These are phyloP conservation scores for Poecilia velifera DNA, from an alignment of 2,797 vertebrate species.

Conservation along the genomic window DNA sequence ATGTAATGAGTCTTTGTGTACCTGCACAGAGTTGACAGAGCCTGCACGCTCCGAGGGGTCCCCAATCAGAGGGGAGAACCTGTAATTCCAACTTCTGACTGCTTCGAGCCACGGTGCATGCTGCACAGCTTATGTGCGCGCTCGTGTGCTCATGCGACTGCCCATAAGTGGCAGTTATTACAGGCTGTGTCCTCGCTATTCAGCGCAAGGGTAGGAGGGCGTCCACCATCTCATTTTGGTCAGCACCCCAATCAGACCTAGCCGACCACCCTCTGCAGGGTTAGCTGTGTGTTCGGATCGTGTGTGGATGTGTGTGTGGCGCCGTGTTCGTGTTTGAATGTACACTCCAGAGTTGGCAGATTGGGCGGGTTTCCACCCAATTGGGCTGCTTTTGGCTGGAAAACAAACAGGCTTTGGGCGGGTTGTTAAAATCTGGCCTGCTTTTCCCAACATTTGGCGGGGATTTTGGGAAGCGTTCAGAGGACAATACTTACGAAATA, in stretches of 20 bases:
- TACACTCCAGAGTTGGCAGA: not conserved
- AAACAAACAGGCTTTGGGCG: no score
- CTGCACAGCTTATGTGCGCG: constrained; percentile 16
- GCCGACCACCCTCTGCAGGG: constrained; percentile 43
- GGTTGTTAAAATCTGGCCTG: no score
- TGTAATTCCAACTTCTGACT: constrained; percentile 61
- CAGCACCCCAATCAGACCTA: constrained; percentile 69
- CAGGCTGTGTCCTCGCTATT: constrained; percentile 43
- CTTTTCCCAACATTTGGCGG: no score
- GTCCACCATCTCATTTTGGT: constrained; percentile 61
- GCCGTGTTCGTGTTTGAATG: constrained; percentile 3
- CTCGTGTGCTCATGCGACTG: constrained; percentile 28
- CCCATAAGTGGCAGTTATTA: constrained; percentile 54
- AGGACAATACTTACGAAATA: no score
- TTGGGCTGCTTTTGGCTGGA: no score
- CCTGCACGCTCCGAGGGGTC: constrained; percentile 34
- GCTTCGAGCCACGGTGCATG: constrained; percentile 31
- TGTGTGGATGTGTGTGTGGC: not conserved
- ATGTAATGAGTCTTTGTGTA: constrained; percentile 48
- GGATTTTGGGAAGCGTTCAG: no score
- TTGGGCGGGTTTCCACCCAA: no score
- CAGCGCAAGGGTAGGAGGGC: constrained; percentile 34
- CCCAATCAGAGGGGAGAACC: constrained; percentile 65
- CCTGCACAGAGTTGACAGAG: constrained; percentile 22
- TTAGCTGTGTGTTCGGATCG: constrained; percentile 6